Evolutionary conservation across 2,113 vertebrate genomes (phyloP).

Genomic region (Synodontis membranacea): DNA sequence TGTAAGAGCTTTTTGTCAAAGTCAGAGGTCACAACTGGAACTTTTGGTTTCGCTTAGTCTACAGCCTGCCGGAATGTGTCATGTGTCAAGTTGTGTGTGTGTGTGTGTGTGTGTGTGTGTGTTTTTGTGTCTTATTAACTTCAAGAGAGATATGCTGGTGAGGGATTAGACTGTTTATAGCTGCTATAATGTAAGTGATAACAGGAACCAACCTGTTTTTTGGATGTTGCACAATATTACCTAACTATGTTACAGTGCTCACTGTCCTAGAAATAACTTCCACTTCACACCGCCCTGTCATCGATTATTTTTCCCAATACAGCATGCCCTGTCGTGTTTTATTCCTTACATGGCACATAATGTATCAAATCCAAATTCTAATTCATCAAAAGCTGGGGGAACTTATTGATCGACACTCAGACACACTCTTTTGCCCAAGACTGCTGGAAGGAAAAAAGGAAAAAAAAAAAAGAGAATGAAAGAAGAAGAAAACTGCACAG

Average conservation of each 20-base stretch:
- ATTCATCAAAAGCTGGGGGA: constrained; percentile 34
- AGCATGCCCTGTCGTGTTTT: not conserved
- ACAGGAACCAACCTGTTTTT: not conserved
- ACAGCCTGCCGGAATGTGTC: no score
- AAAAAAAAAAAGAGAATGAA: not conserved
- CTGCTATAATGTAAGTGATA: not conserved
- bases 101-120: no score
- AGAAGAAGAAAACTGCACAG: constrained; percentile 17
- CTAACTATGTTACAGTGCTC: not conserved
- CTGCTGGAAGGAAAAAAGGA: constrained; percentile 37
- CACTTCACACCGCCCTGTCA: not conserved
- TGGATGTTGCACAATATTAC: not conserved
- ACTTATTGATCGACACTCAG: constrained; percentile 41
- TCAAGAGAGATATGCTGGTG: no score
- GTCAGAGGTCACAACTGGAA: not conserved
- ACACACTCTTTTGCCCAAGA: not conserved
- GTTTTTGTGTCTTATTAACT: not conserved
- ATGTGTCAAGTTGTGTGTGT: no score
- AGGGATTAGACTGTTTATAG: not conserved
- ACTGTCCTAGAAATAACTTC: not conserved
- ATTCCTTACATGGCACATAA: constrained; percentile 7
- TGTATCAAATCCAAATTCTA: constrained; percentile 40
- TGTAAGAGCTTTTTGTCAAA: not conserved
- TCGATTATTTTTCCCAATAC: not conserved
- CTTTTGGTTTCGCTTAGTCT: not conserved